These are phyloP conservation scores for Epirrhoe alternata DNA, from an alignment of 2,888 invertebrate genomes.

Conservation along the genomic window DNA sequence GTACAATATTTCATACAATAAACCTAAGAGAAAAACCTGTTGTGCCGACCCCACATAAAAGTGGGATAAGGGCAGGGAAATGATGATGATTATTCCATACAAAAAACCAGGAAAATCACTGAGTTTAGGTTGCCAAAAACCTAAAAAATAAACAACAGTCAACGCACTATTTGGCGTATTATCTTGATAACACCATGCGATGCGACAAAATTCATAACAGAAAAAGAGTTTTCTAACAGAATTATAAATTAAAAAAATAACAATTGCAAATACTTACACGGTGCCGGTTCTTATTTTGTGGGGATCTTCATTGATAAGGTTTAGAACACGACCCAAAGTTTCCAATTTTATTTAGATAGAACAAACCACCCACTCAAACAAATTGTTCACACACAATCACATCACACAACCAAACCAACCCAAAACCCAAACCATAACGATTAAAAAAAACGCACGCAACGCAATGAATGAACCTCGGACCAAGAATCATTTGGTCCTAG, in stretches of 20 bases:
- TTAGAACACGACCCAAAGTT: neutral
- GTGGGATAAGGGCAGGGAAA: too few relatives aligned
- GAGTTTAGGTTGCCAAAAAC: too few relatives aligned
- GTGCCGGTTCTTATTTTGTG: neutral
- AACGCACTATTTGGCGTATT: neutral
- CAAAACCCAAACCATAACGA: too few relatives aligned
- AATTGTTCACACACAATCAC: neutral
- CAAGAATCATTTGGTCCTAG: too few relatives aligned
- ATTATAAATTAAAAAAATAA: neutral
- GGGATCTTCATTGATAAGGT: neutral
- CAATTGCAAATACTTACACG: neutral
- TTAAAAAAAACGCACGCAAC: too few relatives aligned
- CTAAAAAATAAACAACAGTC: too few relatives aligned
- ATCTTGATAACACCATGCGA: neutral
- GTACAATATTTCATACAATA: too few relatives aligned
- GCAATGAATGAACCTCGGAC: too few relatives aligned
- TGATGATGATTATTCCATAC: too few relatives aligned
- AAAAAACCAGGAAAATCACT: too few relatives aligned
- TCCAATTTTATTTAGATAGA: neutral
- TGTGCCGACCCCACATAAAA: too few relatives aligned
- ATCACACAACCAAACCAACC: neutral
- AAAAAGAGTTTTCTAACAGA: slow-evolving; percentile 10
- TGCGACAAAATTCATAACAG: neutral
- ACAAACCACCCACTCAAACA: neutral
- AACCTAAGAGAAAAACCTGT: too few relatives aligned